phyloP scores from a whole-genome alignment of 2,797 vertebrate species.

The Cossypha caffra region DNA sequence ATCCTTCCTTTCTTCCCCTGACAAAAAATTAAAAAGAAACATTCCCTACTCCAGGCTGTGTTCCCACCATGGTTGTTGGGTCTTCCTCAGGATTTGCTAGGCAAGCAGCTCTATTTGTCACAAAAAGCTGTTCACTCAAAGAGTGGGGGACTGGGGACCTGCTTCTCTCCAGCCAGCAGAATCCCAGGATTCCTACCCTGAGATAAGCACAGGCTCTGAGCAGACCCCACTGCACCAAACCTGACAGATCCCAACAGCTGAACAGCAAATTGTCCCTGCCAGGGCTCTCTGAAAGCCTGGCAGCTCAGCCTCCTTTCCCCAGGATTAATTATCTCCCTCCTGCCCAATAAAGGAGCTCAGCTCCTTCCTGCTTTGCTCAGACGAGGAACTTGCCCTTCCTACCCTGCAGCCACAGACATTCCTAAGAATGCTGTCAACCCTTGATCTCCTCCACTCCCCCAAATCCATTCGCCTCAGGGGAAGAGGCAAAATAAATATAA shows the following conservation, averaged over 20 bases:
- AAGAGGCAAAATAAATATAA: background rate
- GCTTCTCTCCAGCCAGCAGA: no score
- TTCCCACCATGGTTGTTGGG: background rate
- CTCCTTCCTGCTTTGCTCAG: background rate
- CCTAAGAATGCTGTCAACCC: background rate
- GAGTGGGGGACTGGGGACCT: rapidly evolving
- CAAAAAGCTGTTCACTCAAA: background rate
- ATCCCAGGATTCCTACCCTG: no score
- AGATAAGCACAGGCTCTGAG: rapidly evolving
- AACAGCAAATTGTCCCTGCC: background rate
- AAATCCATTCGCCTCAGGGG: background rate
- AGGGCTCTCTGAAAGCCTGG: background rate
- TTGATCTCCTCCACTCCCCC: background rate
- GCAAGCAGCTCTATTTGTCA: background rate
- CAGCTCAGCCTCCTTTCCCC: background rate
- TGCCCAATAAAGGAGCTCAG: background rate
- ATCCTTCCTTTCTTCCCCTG: background rate
- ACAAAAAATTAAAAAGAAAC: background rate
- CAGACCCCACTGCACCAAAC: background rate
- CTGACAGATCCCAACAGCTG: background rate
- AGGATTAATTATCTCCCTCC: slow-evolving; percentile 41
- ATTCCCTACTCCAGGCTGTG: background rate
- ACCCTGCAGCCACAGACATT: background rate
- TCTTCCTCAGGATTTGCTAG: background rate
- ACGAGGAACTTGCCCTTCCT: background rate